Evolutionary conservation across 1,140 invertebrate genomes (phyloP).

Genomic region (Gryon sp.): DNA sequence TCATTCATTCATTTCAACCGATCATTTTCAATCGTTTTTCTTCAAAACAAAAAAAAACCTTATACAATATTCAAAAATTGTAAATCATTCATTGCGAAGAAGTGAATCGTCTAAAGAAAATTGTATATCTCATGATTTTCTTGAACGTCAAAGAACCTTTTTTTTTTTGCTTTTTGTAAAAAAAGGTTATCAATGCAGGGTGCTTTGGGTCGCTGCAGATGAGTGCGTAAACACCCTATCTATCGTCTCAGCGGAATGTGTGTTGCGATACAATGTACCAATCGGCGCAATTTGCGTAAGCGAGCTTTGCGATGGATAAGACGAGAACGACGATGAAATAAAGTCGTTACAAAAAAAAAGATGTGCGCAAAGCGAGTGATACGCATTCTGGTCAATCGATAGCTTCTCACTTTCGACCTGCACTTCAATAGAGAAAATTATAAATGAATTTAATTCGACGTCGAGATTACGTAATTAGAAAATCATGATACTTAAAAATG

Average conservation of each 20-base stretch:
- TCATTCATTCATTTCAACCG: no score
- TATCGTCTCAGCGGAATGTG: slow-evolving; percentile 49
- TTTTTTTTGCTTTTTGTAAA: slow-evolving; percentile 15
- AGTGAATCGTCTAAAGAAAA: no score
- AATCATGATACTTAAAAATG: no score
- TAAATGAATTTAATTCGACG: no score
- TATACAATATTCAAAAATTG: no score
- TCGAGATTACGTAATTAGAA: no score
- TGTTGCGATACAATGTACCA: slow-evolving; percentile 53
- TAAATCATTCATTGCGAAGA: no score
- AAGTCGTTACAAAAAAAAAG: slow-evolving; percentile 27
- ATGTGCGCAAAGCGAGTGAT: slow-evolving; percentile 23
- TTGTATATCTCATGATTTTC: slow-evolving; percentile 22
- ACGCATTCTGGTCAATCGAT: slow-evolving; percentile 56
- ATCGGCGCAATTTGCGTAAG: slow-evolving; percentile 57
- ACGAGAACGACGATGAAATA: slow-evolving; percentile 15
- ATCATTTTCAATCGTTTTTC: no score
- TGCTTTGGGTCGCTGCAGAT: slow-evolving; percentile 68
- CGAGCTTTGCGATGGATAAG: slow-evolving; percentile 32
- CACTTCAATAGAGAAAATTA: slow-evolving; percentile 45
- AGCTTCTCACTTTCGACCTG: slow-evolving; percentile 62
- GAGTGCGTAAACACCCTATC: slow-evolving; percentile 72
- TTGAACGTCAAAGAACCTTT: slow-evolving; percentile 38
- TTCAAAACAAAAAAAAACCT: background rate
- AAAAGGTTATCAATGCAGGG: slow-evolving; percentile 61